Evolutionary conservation across 2,797 vertebrate genomes (phyloP).

Genomic region (Rhinella marina): DNA sequence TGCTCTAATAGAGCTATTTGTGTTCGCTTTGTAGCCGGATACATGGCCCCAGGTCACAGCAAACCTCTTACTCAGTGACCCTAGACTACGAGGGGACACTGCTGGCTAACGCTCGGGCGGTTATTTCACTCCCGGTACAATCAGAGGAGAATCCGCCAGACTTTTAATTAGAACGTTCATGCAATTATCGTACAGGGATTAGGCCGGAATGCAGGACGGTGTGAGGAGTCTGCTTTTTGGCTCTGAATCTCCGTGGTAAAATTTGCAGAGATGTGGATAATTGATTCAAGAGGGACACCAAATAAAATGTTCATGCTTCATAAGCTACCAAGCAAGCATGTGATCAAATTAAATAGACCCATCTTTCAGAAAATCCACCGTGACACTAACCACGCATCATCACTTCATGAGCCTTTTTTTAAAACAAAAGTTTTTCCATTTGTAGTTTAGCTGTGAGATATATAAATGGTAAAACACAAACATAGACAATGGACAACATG

Average conservation of each 20-base stretch:
- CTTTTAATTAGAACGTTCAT: slow-evolving; percentile 36
- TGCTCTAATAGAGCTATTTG: slow-evolving; percentile 43
- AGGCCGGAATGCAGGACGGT: slow-evolving; percentile 16
- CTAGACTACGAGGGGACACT: slow-evolving; percentile 4
- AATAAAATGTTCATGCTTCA: slow-evolving; percentile 59
- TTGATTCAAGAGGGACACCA: slow-evolving; percentile 56
- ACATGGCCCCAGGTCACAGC: slow-evolving; percentile 10
- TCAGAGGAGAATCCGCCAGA: slow-evolving; percentile 1
- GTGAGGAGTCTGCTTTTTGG: slow-evolving; percentile 12
- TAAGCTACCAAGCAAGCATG: slow-evolving; percentile 57
- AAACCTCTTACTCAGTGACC: slow-evolving; percentile 43
- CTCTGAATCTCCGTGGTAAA: slow-evolving; percentile 13
- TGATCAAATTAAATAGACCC: slow-evolving; percentile 60
- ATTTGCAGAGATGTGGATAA: slow-evolving; percentile 52
- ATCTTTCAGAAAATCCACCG: slow-evolving; percentile 37
- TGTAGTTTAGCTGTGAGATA: not conserved
- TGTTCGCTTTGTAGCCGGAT: slow-evolving; percentile 28
- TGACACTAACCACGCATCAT: slow-evolving; percentile 32
- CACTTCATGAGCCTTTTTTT: slow-evolving; percentile 6
- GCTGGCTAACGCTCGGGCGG: not conserved
- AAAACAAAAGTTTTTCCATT: not conserved
- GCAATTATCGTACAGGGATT: slow-evolving; percentile 26
- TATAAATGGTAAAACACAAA: not conserved
- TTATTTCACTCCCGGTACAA: slow-evolving; percentile 17
- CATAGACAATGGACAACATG: not conserved